Conservation (phyloP, 1,140 invertebrate species). For the Pteromalus puparum region DNA sequence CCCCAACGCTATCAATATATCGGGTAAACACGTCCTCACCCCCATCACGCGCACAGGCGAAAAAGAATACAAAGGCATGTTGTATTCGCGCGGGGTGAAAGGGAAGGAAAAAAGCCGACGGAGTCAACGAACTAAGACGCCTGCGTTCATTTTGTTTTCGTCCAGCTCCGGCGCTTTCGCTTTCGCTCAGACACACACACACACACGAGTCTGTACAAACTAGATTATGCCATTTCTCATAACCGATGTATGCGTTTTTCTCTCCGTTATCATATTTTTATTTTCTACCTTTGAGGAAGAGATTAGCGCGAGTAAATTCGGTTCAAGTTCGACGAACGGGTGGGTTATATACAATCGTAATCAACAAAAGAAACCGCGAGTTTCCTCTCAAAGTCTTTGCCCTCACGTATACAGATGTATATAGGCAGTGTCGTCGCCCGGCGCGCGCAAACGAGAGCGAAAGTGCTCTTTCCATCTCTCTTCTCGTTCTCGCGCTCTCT, state of each 20-base stretch:
- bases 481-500: neutral
- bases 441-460: constrained; percentile 43
- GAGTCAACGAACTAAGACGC: constrained; percentile 49
- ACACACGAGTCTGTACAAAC: neutral
- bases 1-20: neutral
- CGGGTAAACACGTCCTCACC: neutral
- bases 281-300: too few relatives aligned
- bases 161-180: neutral
- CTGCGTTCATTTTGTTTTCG: constrained; percentile 48
- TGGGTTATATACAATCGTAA: too few relatives aligned
- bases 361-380: too few relatives aligned
- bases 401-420: neutral
- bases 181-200: constrained; percentile 6
- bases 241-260: neutral
- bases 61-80: neutral
- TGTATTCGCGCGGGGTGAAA: neutral
- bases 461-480: constrained; percentile 41
- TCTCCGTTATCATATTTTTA: neutral
- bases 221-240: neutral
- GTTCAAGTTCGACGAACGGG: too few relatives aligned
- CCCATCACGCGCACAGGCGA: neutral
- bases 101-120: neutral
- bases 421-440: neutral
- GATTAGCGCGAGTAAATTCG: neutral
- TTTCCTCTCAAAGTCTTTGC: neutral